Evolutionary conservation across 2,113 vertebrate species (phyloP), one percentile per base, ranked within the genome.

Genomic region (Oncorhynchus kisutch): DNA sequence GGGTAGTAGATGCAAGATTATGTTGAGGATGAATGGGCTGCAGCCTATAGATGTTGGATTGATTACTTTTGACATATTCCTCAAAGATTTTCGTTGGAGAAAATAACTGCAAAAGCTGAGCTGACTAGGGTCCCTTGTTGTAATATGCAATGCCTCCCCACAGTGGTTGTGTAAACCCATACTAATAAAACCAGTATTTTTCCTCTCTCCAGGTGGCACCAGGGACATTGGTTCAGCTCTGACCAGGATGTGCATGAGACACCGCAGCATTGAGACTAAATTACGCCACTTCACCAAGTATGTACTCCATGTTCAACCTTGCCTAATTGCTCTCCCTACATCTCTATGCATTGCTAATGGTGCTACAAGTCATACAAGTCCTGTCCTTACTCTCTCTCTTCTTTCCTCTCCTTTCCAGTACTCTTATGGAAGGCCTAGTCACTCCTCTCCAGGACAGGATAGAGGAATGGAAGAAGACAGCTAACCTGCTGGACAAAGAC

Each of bases 201-300:
- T 45, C 79, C n/a, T 89, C 51, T 77, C 13, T 1, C 74, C 91
- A 99, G 97, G 98, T 82, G 98, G 96, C 90, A 99, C 98, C 0
- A 92, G 98, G 81, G 98, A 99, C 85, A 96, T 99, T 0, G 98
- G 98, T 87, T 99, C 98, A 0, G 97, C 97, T 0, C 93, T 99
- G 90, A 99, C 97, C 8, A 96, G 98, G 72, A 99, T 99, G 98
- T 99, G 98, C 78, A 99, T 99, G 98, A 91, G 97, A 9, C 98
- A 99, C 88, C 97, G 97, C 83, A 99, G 98, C 93, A 99, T 99
- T 11, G 98, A 99, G 90, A 88, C 96, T 83, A 99, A 99, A 89
- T 94, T 99, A 89, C 94, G 97, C 72, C 95, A 98, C 88, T 99
- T 98, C 90, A 98, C 97, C 90, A 99, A 97, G 97, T 99, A 87